Base-by-base conservation (phyloP, 35 echinoderm and acorn worm species). In the Ophioderma brevispina region DNA sequence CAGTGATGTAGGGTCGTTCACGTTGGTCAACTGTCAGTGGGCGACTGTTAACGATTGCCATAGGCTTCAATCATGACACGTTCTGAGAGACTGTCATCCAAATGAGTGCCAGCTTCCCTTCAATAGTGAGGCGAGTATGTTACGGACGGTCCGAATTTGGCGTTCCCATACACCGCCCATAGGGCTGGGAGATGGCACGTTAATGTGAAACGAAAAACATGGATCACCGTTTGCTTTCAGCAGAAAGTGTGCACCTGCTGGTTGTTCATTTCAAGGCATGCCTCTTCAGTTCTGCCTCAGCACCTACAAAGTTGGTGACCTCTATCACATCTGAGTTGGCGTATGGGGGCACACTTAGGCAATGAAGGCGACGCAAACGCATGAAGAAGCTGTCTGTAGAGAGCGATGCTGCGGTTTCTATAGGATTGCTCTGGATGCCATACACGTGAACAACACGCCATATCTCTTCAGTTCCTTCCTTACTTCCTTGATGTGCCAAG, bases 51-150 rank as follows among this genome's bases (percentile, higher is more conserved):
- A 96, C 63, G 36, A 92, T 90, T 32, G 82, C 82, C 38, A n/a
- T n/a, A n/a, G n/a, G 88, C 95, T n/a, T 97, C 91, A 50, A n/a
- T 76, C 87, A 97, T 86, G n/a, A 97, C n/a, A 84, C 3, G 95
- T 97, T 1, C 78, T 36, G n/a, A n/a, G n/a, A n/a, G n/a, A 82
- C 91, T 86, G 88, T 91, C 59, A 93, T 87, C 34, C 86, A 56
- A 80, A 96, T 85, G 33, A 96, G 82, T 19, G 94, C 93, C 3
- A 43, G 49, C 18, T 93, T 64, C 31, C 40, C 35, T 39, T 96
- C 82, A 94, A 31, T 30, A 94, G 32, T n/a, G 77, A 55, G 35
- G 84, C 88, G 3, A 94, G 80, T 21, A 76, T 87, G 28, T 35
- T 89, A 33, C 88, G 75, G 3, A 80, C 82, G 2, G 88, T 78